Evolutionary conservation across 2,888 invertebrate species (phyloP).

Genomic region (Chaetogeoica ovagalla): DNA sequence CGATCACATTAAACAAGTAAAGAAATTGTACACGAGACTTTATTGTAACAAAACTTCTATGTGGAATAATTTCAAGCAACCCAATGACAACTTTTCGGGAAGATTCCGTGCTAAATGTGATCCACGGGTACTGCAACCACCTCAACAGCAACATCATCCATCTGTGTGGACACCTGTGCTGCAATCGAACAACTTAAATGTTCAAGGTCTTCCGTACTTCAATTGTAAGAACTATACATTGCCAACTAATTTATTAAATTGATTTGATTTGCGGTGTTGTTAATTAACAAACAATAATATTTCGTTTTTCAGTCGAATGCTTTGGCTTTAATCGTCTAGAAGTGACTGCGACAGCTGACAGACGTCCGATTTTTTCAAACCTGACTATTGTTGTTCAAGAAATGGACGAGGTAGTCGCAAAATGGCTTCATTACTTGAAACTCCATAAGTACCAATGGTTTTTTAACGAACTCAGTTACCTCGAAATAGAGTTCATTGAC

Average conservation of each 20-base stretch:
- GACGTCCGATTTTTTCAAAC: neutral
- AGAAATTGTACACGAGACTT: neutral
- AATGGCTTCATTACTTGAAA: constrained; percentile 45
- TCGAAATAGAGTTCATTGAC: constrained; percentile 35
- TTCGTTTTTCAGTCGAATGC: neutral
- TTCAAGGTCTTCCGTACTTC: neutral
- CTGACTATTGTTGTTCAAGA: constrained; percentile 32
- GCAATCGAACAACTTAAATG: neutral
- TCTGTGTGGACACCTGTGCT: neutral
- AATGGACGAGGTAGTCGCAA: constrained; percentile 9
- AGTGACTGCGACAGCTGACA: neutral
- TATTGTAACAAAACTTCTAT: no score
- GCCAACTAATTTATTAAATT: neutral
- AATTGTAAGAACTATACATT: constrained; percentile 2
- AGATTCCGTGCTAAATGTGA: neutral
- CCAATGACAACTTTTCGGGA: neutral
- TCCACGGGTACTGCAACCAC: no score
- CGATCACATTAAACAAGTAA: constrained; percentile 9
- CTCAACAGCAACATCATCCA: neutral
- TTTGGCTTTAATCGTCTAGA: neutral
- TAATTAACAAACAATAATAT: neutral
- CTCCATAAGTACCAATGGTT: constrained; percentile 50
- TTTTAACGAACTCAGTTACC: constrained; percentile 20
- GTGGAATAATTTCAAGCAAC: neutral
- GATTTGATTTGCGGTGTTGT: no score